Conservation (phyloP, 2,113 vertebrate species). For the Zeus faber region DNA sequence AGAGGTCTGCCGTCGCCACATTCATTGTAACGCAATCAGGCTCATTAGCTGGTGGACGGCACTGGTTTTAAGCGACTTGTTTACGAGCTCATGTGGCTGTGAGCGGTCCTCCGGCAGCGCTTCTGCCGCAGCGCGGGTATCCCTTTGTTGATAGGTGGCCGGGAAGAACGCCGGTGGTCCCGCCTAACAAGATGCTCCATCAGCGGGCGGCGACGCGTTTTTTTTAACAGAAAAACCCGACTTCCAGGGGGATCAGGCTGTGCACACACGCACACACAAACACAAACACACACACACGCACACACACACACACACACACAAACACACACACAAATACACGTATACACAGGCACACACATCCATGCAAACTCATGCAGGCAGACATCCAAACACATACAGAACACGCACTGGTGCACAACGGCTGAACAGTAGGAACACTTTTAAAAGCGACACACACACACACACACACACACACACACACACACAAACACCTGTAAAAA, state of each 20-base stretch:
- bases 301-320: too few relatives aligned
- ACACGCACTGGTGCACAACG: too few relatives aligned
- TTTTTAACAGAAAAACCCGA: background rate
- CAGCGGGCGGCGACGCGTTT: background rate
- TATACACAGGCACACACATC: too few relatives aligned
- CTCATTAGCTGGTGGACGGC: background rate
- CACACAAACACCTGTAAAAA: background rate
- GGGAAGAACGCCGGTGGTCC: background rate
- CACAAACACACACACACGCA: too few relatives aligned
- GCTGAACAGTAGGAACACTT: background rate
- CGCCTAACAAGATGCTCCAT: background rate
- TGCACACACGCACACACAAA: too few relatives aligned
- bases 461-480: conserved; percentile 13
- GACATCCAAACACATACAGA: too few relatives aligned
- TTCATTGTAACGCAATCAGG: background rate
- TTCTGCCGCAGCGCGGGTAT: background rate
- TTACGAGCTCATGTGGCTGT: background rate
- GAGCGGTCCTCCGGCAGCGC: too few relatives aligned
- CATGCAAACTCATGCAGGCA: too few relatives aligned
- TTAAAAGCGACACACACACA: too few relatives aligned
- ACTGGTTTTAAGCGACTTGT: background rate
- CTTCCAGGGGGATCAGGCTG: background rate
- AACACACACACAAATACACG: too few relatives aligned
- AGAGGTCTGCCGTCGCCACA: background rate
- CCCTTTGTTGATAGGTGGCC: background rate